Evolutionary conservation across 2,888 invertebrate species (phyloP), one percentile per base, ranked within the genome.

Genomic region (Cephonodes hylas): DNA sequence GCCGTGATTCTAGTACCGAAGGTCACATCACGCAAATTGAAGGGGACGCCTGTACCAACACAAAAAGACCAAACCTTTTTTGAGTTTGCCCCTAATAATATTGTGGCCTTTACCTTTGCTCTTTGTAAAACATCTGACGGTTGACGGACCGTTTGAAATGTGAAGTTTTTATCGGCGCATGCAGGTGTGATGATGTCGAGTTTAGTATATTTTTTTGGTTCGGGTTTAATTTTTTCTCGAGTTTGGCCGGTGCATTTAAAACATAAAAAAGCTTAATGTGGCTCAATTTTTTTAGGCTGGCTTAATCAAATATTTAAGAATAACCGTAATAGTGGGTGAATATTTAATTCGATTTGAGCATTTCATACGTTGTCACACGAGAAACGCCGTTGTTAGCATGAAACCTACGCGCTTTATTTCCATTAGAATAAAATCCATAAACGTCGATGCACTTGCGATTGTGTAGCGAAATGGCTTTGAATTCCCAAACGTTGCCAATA

Each of bases 91-190:
- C 69, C 66, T 67, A 68, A 67, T 74, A 72, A 66, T 7, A 31
- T 64, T 64, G 66, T 70, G 71, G 70, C 72, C 76, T 78, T 73
- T 72, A 74, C 74, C 75, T 73, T 70, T 68, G 71, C 71, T 67
- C 66, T 59, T 65, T 60, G 59, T 64, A 60, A 64, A 62, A 61
- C 66, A 66, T 70, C 68, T 66, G 58, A 65, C 46, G 44, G 62
- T 69, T 71, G 68, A 69, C 66, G 66, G 62, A 67, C 65, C 66
- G 65, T 71, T 70, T 63, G 72, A 68, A 70, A 64, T 63, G 59
- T 61, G 64, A 53, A 44, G 56, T n/a, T 23, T 57, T 66, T 70
- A 68, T 70, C 61, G 42, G 66, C 18, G 61, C 58, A 61, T 63
- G 58, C 66, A 73, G 64, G 63, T 61, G 45, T 45, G 45, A 59